Conservation (phyloP, 2,797 vertebrate genomes). For the Sitta carolinensis region DNA sequence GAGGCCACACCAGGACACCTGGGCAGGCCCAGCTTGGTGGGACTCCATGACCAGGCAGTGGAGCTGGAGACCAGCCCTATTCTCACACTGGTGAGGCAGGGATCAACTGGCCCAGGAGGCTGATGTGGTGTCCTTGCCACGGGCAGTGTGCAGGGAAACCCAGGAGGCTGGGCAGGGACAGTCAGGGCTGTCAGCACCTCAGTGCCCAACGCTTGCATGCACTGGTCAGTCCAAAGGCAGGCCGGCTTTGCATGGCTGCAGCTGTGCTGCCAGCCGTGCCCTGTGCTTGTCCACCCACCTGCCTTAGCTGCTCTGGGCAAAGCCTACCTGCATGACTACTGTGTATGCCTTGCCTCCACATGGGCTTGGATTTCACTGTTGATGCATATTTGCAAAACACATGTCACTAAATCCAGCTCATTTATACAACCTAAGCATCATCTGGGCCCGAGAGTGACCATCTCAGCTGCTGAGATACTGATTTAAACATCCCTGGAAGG, state of each 20-base stretch:
- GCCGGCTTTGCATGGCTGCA: not conserved
- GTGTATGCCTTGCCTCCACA: not conserved
- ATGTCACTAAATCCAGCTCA: not conserved
- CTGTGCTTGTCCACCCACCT: rapidly evolving
- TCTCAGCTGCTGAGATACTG: not conserved
- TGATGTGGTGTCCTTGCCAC: not conserved
- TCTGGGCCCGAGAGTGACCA: not conserved
- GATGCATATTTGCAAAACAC: not conserved
- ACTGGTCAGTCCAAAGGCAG: not conserved
- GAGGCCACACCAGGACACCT: not conserved
- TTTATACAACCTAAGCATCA: not conserved
- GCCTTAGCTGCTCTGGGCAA: rapidly evolving
- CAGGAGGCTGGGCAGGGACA: rapidly evolving
- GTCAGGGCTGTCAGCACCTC: not conserved
- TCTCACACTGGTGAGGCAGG: not conserved
- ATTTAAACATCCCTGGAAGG: not conserved
- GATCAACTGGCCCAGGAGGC: rapidly evolving
- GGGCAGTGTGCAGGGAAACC: not conserved
- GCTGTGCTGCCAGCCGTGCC: rapidly evolving
- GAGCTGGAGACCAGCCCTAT: not conserved
- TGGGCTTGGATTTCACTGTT: not conserved
- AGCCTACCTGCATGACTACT: not conserved
- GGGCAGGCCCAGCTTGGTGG: not conserved
- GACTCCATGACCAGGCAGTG: not conserved
- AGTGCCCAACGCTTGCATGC: not conserved